Percentiles rank a stretch among this genome's conserved stretches.
Conservation (phyloP, 2,888 invertebrate genomes). For the Erpobdella octoculata region DNA sequence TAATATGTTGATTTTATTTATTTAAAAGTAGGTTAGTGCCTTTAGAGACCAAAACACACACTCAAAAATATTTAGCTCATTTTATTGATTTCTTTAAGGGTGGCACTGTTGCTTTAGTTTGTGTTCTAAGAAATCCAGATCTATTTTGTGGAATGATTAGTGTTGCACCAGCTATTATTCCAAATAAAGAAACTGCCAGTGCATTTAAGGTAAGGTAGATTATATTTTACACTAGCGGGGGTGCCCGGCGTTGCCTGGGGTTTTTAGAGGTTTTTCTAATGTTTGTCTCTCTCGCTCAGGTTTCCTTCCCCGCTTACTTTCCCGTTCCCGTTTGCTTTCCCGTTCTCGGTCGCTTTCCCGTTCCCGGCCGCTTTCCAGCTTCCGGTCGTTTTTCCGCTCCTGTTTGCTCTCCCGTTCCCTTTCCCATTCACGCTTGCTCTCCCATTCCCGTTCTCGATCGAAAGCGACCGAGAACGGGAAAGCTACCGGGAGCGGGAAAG, state of each 20-base stretch:
- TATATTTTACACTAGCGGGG: too few species aligned
- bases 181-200: slow-evolving; percentile 40
- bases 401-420: background rate
- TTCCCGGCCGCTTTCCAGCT: too few species aligned
- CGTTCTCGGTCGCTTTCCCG: too few species aligned
- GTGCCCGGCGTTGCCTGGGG: too few species aligned
- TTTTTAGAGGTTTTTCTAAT: too few species aligned
- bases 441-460: too few species aligned
- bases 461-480: too few species aligned
- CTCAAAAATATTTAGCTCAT: too few species aligned
- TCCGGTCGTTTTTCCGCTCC: background rate
- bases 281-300: too few species aligned
- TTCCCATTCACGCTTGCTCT: background rate
- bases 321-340: too few species aligned
- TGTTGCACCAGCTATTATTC: slow-evolving; percentile 49
- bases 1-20: background rate
- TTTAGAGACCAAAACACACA: background rate
- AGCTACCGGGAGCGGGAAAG: too few species aligned
- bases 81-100: slow-evolving; percentile 44
- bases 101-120: slow-evolving; percentile 49
- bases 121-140: slow-evolving; percentile 46
- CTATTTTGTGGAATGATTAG: slow-evolving; percentile 50
- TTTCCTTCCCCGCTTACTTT: too few species aligned
- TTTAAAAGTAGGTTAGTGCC: background rate
- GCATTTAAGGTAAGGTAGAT: slow-evolving; percentile 39